Base-by-base conservation (phyloP, 2,113 vertebrate genomes). In the Kryptolebias marmoratus region DNA sequence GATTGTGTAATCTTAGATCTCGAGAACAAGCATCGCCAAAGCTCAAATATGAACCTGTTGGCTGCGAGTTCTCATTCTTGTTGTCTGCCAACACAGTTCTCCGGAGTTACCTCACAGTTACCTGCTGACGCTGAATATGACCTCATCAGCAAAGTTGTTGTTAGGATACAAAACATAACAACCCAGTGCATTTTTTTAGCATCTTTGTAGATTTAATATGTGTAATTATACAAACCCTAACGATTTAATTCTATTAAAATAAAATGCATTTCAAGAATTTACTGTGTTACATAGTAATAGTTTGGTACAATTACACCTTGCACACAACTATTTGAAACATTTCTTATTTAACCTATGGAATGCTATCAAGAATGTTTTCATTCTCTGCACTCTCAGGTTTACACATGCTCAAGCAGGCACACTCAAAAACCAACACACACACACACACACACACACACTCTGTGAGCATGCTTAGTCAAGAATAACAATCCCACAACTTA, bases 401-500 rank as follows among this genome's bases (percentile, higher is more conserved):
- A 36, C 77, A 75, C 57, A 65, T 52, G 16, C 69, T 58, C 39
- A 12, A 44, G 12, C 58, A 13, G 18, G 13, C 58, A 27, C 58
- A 54, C 72, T 62, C 70, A 64, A 6, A 5, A 1, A 50, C 10
- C 3, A 3, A 50, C 48, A 50, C 49, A 45, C 53, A 71, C 36
- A 60, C 11, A 68, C 56, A 61, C 63, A 49, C 56, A 75, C 52
- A 68, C 31, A 55, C 62, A 69, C 68, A 58, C 67, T 64, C 72
- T 49, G 63, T 71, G 65, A 72, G 73, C 70, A 60, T 70, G 73
- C 71, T 83, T 67, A 66, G 66, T 85, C 71, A 58, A 85, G 77
- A 82, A 73, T 86, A 61, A 86, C 83, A 86, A 83, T 82, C 84
- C 69, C 65, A 68, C 74, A 85, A 71, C 67, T 86, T 75, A 44